Evolutionary conservation across 2,113 vertebrate genomes (phyloP).

Genomic region (Nothoprocta perdicaria): DNA sequence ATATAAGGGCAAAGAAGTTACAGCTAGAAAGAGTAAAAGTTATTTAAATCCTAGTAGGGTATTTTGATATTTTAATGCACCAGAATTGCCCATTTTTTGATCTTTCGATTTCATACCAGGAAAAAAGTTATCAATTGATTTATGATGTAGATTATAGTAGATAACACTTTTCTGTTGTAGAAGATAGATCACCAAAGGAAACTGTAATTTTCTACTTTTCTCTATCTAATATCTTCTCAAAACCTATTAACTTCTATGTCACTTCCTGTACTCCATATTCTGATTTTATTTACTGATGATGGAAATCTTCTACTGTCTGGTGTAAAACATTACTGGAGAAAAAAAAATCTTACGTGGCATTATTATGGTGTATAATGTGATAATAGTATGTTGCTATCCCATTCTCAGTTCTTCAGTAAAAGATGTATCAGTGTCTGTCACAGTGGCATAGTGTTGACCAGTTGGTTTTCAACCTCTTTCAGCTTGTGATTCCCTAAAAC

Average conservation of each 20-base stretch:
- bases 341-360: background rate
- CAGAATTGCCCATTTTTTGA: background rate
- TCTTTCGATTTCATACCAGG: background rate
- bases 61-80: background rate
- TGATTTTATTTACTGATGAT: background rate
- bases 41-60: background rate
- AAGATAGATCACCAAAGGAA: background rate
- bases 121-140: background rate
- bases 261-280: too few species aligned
- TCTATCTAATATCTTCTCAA: background rate
- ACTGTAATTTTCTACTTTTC: background rate
- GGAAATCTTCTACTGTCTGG: background rate
- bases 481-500: background rate
- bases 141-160: background rate
- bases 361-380: background rate
- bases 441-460: background rate
- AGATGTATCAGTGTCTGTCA: rapidly evolving
- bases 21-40: background rate
- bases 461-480: background rate
- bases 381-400: background rate
- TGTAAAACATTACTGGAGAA: background rate
- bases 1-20: background rate
- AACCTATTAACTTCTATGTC: background rate
- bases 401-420: background rate
- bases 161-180: background rate